Conservation (phyloP, 2,113 vertebrate genomes). For the Perognathus longimembris region DNA sequence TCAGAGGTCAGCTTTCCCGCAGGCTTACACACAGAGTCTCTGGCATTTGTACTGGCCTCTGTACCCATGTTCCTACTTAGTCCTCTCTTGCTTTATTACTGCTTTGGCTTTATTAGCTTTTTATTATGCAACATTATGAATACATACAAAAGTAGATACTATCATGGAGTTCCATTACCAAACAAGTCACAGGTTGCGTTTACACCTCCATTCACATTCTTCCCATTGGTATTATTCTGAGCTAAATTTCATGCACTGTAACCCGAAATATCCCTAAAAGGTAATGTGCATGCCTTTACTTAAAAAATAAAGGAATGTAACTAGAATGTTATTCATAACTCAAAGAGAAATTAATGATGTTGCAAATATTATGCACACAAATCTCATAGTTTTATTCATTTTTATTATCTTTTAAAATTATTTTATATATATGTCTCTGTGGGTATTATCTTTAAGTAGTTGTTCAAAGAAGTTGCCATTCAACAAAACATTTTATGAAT, state of each 20-base stretch:
- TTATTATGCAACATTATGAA: constrained; percentile 39
- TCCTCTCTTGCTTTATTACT: constrained; percentile 28
- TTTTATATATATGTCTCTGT: too few relatives aligned
- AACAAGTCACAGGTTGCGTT: not conserved
- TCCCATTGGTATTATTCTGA: not conserved
- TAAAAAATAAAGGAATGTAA: not conserved
- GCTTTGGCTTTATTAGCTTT: constrained; percentile 44
- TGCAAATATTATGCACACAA: not conserved
- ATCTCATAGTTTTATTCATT: not conserved
- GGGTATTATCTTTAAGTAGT: too few relatives aligned
- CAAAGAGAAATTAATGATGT: not conserved
- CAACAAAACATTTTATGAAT: too few relatives aligned
- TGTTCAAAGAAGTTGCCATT: too few relatives aligned
- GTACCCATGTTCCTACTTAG: not conserved
- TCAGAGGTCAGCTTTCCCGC: not conserved
- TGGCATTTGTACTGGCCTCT: not conserved
- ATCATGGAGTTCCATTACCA: not conserved
- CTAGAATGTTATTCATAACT: not conserved
- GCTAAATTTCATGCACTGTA: not conserved
- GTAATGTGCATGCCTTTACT: too few relatives aligned
- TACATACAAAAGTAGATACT: not conserved
- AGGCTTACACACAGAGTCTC: not conserved
- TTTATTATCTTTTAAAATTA: not conserved
- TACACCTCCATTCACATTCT: not conserved
- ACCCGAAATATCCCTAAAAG: not conserved